These are phyloP conservation scores for Enteromius paludinosus DNA, from an alignment of 2,797 vertebrate genomes.

Conservation along the genomic window DNA sequence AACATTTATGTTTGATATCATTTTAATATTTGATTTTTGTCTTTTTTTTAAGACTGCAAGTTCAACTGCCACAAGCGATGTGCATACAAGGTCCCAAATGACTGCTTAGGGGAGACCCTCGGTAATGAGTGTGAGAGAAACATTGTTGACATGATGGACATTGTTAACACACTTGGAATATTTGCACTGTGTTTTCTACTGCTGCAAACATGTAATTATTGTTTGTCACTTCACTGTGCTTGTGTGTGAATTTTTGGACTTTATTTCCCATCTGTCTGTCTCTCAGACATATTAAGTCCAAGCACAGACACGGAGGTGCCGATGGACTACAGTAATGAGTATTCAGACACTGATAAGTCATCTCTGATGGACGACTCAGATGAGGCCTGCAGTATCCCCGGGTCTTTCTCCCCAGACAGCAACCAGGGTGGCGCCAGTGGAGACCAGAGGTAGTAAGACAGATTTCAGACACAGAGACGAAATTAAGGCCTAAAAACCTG, in stretches of 20 bases:
- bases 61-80: slow-evolving; percentile 95
- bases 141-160: not conserved
- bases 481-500: not conserved
- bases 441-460: slow-evolving; percentile 80
- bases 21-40: not conserved
- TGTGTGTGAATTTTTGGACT: not conserved
- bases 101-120: slow-evolving; percentile 88
- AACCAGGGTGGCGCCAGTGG: slow-evolving; percentile 79
- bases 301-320: slow-evolving; percentile 79
- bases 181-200: not conserved
- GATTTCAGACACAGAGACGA: not conserved
- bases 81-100: slow-evolving; percentile 88
- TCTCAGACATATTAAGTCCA: slow-evolving; percentile 79
- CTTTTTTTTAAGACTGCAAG: slow-evolving; percentile 84
- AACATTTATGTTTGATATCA: not conserved
- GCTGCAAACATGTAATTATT: not conserved
- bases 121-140: slow-evolving; percentile 74
- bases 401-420: slow-evolving; percentile 85
- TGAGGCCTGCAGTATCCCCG: slow-evolving; percentile 83
- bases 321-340: slow-evolving; percentile 87
- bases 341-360: slow-evolving; percentile 81
- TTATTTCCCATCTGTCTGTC: not conserved
- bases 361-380: slow-evolving; percentile 84
- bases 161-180: not conserved
- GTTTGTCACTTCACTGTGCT: not conserved